Conservation (phyloP, 2,888 invertebrate genomes). For the Zootermopsis nevadensis region DNA sequence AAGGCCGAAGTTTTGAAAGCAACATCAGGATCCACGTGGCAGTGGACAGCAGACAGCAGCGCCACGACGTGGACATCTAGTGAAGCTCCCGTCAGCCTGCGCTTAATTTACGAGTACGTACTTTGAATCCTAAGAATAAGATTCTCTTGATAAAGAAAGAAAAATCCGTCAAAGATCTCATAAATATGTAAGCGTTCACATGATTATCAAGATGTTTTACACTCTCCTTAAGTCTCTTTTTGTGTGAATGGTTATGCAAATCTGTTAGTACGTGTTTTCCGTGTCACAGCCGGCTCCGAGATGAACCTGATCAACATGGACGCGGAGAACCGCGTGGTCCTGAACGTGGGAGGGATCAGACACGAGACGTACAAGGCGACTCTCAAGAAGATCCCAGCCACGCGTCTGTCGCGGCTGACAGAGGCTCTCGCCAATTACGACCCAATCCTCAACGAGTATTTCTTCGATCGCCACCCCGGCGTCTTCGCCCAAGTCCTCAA, state of each 20-base stretch:
- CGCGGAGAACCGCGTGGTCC: conserved; percentile 97
- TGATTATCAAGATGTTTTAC: neutral
- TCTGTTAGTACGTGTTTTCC: neutral
- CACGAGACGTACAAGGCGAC: conserved; percentile 98
- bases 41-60: conserved; percentile 36
- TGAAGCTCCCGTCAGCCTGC: conserved; percentile 28
- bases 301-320: conserved; percentile 96
- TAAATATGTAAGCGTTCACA: neutral
- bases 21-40: conserved; percentile 7
- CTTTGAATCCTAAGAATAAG: neutral
- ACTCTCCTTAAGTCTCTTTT: too few relatives aligned
- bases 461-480: conserved; percentile 98
- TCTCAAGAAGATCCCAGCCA: conserved; percentile 97
- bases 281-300: conserved; percentile 57
- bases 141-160: too few relatives aligned
- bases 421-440: conserved; percentile 99
- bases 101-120: neutral
- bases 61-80: conserved; percentile 16
- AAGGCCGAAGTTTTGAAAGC: conserved; percentile 15
- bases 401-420: conserved; percentile 90
- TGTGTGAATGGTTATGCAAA: neutral
- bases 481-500: conserved; percentile 97
- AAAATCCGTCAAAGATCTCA: too few relatives aligned
- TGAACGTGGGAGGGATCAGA: conserved; percentile 98
- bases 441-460: conserved; percentile 98